Conservation (phyloP, 2,888 invertebrate genomes). For the Lamellibrachia satsuma region DNA sequence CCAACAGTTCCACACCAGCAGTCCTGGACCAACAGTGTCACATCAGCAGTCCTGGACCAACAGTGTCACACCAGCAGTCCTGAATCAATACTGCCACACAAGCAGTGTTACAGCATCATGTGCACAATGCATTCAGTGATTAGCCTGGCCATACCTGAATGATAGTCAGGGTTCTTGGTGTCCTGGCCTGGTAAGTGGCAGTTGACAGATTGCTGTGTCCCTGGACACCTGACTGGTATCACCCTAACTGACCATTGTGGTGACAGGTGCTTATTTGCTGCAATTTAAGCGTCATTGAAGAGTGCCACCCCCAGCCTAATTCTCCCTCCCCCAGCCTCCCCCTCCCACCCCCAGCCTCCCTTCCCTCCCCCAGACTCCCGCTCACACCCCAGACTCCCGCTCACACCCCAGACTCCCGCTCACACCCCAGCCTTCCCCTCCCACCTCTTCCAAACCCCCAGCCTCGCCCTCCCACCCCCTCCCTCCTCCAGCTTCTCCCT, state of each 20-base stretch:
- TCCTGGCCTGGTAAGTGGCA: background rate
- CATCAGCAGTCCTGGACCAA: background rate
- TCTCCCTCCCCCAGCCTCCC: too few relatives aligned
- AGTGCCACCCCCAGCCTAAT: background rate
- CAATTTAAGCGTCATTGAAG: background rate
- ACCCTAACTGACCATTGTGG: background rate
- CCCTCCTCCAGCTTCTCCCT: too few relatives aligned
- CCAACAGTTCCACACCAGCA: background rate
- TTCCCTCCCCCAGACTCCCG: too few relatives aligned
- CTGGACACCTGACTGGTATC: background rate
- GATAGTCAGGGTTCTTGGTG: background rate
- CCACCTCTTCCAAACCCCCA: too few relatives aligned
- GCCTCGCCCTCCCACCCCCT: too few relatives aligned
- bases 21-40: background rate
- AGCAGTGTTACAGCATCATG: background rate
- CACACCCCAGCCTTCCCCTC: too few relatives aligned
- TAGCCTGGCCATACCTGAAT: background rate
- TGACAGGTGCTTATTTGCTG: constrained; percentile 4
- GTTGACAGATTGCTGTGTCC: background rate
- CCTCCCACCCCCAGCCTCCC: too few relatives aligned
- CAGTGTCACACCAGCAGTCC: background rate
- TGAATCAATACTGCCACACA: background rate
- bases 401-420: too few relatives aligned
- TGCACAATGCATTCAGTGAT: background rate
- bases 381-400: too few relatives aligned